Evolutionary conservation across 2,888 invertebrate genomes (phyloP).

Genomic region (Seladonia tumulorum): DNA sequence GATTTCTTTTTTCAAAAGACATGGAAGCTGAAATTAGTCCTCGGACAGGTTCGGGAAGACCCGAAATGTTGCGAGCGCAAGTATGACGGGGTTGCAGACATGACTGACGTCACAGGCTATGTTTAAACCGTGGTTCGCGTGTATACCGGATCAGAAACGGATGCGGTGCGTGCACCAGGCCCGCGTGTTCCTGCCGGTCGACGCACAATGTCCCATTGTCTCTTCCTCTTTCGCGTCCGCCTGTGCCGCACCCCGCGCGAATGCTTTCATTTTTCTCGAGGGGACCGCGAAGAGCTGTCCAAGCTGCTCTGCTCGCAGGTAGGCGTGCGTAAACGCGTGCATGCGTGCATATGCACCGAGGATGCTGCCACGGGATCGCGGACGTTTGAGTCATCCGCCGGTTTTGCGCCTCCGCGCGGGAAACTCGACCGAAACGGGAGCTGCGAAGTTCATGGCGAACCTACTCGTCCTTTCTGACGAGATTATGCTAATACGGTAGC

Average conservation of each 20-base stretch:
- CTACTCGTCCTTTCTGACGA: not conserved
- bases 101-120: constrained; percentile 77
- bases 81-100: constrained; percentile 39
- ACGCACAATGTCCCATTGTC: constrained; percentile 78
- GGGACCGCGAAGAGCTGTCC: constrained; percentile 4
- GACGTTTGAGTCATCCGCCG: constrained; percentile 55
- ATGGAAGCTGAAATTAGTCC: not conserved
- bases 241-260: constrained; percentile 45
- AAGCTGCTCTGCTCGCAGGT: constrained; percentile 4
- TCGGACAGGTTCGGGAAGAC: not conserved
- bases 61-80: constrained; percentile 29
- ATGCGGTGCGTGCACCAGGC: constrained; percentile 71
- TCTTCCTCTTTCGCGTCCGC: constrained; percentile 60
- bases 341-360: not conserved
- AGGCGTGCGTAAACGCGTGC: constrained; percentile 13
- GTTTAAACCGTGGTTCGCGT: constrained; percentile 71
- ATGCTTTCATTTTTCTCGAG: constrained; percentile 47
- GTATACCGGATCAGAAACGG: constrained; percentile 76
- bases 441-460: constrained; percentile 29
- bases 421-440: constrained; percentile 29
- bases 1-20: not conserved
- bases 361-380: constrained; percentile 46
- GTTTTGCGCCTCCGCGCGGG: constrained; percentile 23
- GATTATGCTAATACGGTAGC: not conserved
- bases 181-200: constrained; percentile 44